Conservation (phyloP, 2,888 invertebrate species). For the Ommatoiulus sabulosus region DNA sequence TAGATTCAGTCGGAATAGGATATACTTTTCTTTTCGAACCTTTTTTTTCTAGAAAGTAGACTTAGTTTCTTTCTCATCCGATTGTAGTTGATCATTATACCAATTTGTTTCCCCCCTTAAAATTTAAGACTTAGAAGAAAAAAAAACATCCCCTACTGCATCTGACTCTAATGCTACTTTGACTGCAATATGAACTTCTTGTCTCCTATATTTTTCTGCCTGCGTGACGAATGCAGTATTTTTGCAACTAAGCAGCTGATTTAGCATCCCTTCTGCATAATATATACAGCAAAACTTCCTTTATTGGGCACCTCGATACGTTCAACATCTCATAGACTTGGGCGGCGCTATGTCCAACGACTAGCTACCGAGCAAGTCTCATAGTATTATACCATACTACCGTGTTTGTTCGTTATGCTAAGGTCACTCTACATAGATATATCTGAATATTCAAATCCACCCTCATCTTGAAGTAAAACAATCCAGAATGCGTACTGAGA, state of each 20-base stretch:
- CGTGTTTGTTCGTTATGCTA: too few relatives aligned
- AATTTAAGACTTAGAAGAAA: conserved; percentile 34
- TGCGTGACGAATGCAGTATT: conserved; percentile 34
- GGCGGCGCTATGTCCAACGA: not conserved
- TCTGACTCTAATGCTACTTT: conserved; percentile 34
- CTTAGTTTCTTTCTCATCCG: conserved; percentile 34
- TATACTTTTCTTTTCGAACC: conserved; percentile 3
- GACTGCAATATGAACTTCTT: conserved; percentile 34
- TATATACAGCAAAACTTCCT: conserved; percentile 18
- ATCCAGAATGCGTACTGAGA: too few relatives aligned
- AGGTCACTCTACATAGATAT: too few relatives aligned
- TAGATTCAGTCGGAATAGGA: conserved; percentile 23
- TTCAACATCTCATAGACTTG: not conserved
- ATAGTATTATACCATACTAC: too few relatives aligned
- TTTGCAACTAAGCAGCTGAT: conserved; percentile 27
- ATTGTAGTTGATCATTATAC: conserved; percentile 34
- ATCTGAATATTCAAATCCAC: too few relatives aligned
- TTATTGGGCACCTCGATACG: conserved; percentile 3
- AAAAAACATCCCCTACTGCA: conserved; percentile 26
- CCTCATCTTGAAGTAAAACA: too few relatives aligned
- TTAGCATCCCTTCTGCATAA: conserved; percentile 34
- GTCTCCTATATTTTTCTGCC: conserved; percentile 33
- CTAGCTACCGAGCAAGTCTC: not conserved
- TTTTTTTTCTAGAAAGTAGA: conserved; percentile 1
- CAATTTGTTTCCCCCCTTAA: conserved; percentile 19